phyloP scores from a whole-genome alignment of 1,140 invertebrate species.

The Adelges cooleyi region DNA sequence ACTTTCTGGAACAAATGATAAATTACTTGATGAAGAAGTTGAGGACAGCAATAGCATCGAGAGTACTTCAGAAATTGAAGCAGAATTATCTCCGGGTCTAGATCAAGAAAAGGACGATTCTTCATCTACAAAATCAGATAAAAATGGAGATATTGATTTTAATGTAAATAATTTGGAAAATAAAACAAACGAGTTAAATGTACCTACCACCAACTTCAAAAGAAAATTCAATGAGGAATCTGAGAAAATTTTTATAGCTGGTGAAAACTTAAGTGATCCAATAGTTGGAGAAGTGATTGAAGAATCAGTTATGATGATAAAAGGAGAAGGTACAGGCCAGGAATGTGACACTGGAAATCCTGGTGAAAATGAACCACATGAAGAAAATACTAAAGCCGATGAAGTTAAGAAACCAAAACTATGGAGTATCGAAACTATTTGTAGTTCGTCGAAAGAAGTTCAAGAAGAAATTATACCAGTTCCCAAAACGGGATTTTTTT shows the following conservation, averaged over 20 bases:
- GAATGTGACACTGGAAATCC: conserved; percentile 34
- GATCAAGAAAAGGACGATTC: neutral
- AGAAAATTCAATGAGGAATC: neutral
- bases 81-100: neutral
- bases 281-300: conserved; percentile 50
- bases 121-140: too few relatives aligned
- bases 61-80: neutral
- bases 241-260: too few relatives aligned
- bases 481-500: conserved; percentile 32
- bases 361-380: conserved; percentile 37
- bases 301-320: conserved; percentile 57
- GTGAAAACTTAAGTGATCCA: conserved; percentile 4
- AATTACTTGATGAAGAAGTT: neutral
- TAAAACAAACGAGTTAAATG: neutral
- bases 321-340: conserved; percentile 57
- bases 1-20: neutral
- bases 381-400: conserved; percentile 48
- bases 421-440: conserved; percentile 36
- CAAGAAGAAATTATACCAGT: conserved; percentile 21
- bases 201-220: neutral
- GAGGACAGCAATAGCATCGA: conserved; percentile 5
- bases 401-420: conserved; percentile 34
- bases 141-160: too few relatives aligned
- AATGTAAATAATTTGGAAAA: neutral
- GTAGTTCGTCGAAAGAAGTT: conserved; percentile 28